Evolutionary conservation across 2,797 vertebrate species (phyloP).

Genomic region (Ataeniobius toweri): DNA sequence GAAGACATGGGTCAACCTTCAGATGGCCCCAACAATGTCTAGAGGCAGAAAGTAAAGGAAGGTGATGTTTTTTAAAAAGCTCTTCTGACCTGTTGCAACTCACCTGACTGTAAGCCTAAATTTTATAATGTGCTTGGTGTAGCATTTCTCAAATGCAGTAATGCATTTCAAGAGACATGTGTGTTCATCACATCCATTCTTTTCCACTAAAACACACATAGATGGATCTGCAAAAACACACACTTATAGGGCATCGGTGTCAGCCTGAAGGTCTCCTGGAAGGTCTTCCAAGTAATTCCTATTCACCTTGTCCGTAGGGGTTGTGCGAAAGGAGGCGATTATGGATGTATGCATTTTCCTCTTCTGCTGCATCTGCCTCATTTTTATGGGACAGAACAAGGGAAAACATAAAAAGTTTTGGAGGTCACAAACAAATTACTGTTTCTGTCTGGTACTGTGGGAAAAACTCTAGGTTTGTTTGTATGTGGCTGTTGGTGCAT

Average conservation of each 20-base stretch:
- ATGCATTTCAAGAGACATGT: conserved; percentile 78
- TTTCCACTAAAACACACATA: conserved; percentile 20
- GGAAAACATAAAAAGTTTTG: conserved; percentile 73
- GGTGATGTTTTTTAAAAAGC: conserved; percentile 83
- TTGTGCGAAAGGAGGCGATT: conserved; percentile 39
- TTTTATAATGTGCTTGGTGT: conserved; percentile 82
- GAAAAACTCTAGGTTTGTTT: conserved; percentile 17
- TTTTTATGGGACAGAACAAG: conserved; percentile 61
- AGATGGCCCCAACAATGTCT: conserved; percentile 58
- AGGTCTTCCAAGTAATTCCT: conserved; percentile 81
- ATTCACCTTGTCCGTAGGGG: conserved; percentile 76
- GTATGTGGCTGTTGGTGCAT: conserved; percentile 27
- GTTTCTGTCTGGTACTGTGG: conserved; percentile 20
- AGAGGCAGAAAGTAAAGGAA: conserved; percentile 40
- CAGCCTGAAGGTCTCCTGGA: conserved; percentile 79
- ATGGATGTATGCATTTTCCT: conserved; percentile 41
- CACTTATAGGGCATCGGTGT: conserved; percentile 72
- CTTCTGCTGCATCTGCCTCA: conserved; percentile 50
- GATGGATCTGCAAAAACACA: conserved; percentile 24
- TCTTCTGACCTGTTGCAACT: conserved; percentile 73
- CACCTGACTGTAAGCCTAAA: conserved; percentile 73
- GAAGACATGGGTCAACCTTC: conserved; percentile 75
- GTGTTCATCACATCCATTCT: conserved; percentile 44
- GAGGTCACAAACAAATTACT: conserved; percentile 76
- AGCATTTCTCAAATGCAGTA: conserved; percentile 78